Base-by-base conservation (phyloP, 2,888 invertebrate genomes). In the Zele albiditarsus region DNA sequence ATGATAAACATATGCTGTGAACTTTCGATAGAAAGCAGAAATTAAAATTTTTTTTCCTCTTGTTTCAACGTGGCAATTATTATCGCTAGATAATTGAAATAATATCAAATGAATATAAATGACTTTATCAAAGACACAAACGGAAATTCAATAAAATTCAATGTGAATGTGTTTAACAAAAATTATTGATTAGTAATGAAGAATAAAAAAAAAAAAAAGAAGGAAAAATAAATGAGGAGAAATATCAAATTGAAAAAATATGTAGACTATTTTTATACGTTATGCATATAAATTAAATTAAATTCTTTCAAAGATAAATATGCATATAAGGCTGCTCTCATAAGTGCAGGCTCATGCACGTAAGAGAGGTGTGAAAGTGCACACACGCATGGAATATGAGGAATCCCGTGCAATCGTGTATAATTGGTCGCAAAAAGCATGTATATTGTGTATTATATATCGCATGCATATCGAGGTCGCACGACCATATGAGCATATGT, bases 281-380 rank as follows among this genome's bases (percentile, higher is more conserved):
- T 38, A 38, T 38, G 8, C 8, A 38, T 38, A 60, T 16, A 27
- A 27, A 27, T 27, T 5, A 25, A 16, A 60, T 25, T 23, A 16
- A 4, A 60, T 60, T 60, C 23, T 63, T 63, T n/a, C 3, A 38
- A 38, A 38, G 25, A 65, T 23, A 65, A 23, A 65, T 65, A 38
- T 38, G 10, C 28, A 38, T 65, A 14, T 42, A n/a, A 25, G 33
- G 16, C 25, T 57, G 62, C 57, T 27, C 53, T 31, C 57, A 71
- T 58, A 67, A 70, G 63, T 72, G 65, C 58, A n/a, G 6, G 3
- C 46, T 46, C 46, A 46, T 65, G 68, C 70, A 74, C 46, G 68
- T 72, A 78, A 76, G 78, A 78, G 80, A 80, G 78, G 80, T 80
- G 80, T 80, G 80, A 80, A 80, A 79, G 80, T 81, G 80, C 72